Conservation (phyloP, 2,113 vertebrate species). For the Neopipo cinnamomea region DNA sequence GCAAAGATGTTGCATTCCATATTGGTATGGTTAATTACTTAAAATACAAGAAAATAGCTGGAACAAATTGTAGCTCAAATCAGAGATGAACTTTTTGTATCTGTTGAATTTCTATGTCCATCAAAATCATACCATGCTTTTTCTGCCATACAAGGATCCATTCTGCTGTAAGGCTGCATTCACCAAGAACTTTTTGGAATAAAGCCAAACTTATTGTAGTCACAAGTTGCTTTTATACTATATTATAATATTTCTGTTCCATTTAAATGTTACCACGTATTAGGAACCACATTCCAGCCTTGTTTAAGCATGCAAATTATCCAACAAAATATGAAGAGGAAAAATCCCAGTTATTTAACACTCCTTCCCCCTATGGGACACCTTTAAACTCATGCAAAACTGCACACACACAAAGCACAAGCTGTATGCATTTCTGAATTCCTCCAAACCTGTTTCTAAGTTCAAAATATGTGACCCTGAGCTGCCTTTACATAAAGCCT, state of each 20-base stretch:
- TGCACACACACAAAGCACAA: not conserved
- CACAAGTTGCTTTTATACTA: not conserved
- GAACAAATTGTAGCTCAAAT: not conserved
- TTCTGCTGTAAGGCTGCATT: not conserved
- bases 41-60: not conserved
- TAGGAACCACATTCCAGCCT: not conserved
- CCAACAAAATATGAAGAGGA: not conserved
- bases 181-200: not conserved
- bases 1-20: not conserved
- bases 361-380: not conserved
- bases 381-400: not conserved
- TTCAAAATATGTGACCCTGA: conserved; percentile 15
- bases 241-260: not conserved
- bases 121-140: not conserved
- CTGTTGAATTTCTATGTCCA: not conserved
- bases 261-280: not conserved
- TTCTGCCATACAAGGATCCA: not conserved
- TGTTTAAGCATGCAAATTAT: conserved; percentile 17
- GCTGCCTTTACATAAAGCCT: conserved; percentile 17
- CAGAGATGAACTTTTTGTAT: not conserved
- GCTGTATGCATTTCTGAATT: not conserved
- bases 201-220: not conserved
- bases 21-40: not conserved
- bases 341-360: not conserved
- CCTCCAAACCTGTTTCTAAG: conserved; percentile 6